Percentiles rank a stretch among this genome's conserved stretches.
Conservation (phyloP, 2,797 vertebrate genomes). For the Phylloscopus collybita region DNA sequence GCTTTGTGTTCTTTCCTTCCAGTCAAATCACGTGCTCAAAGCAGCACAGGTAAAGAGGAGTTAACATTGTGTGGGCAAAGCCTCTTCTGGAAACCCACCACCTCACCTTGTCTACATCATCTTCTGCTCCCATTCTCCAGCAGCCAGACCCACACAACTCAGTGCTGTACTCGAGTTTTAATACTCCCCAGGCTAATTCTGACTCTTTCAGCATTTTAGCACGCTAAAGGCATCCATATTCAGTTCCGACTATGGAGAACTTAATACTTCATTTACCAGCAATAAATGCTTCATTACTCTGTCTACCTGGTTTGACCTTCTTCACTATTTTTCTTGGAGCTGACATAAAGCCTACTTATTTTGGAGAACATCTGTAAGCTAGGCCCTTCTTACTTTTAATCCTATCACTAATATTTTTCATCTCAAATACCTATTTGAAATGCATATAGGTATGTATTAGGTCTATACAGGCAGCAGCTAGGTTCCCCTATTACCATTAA, state of each 20-base stretch:
- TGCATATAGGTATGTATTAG: neutral
- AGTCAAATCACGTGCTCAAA: neutral
- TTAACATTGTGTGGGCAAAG: neutral
- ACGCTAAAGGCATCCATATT: neutral
- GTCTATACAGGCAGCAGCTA: neutral
- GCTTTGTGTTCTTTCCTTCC: neutral
- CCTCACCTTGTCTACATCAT: neutral
- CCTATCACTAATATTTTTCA: neutral
- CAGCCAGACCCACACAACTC: neutral
- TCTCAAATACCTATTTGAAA: neutral
- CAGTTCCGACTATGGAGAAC: neutral
- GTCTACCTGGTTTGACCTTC: neutral
- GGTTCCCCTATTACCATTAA: neutral
- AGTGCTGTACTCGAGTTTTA: accelerated
- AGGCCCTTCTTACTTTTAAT: neutral
- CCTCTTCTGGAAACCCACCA: neutral
- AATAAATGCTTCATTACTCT: neutral
- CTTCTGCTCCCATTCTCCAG: neutral
- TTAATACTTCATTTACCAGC: neutral
- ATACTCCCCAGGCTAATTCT: neutral
- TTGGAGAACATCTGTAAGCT: neutral
- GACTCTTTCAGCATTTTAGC: neutral
- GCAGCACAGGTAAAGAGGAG: neutral
- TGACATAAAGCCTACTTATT: neutral
- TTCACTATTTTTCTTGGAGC: neutral